Conservation (phyloP, 2,797 vertebrate genomes). For the Sebastiscus albofasciatus region DNA sequence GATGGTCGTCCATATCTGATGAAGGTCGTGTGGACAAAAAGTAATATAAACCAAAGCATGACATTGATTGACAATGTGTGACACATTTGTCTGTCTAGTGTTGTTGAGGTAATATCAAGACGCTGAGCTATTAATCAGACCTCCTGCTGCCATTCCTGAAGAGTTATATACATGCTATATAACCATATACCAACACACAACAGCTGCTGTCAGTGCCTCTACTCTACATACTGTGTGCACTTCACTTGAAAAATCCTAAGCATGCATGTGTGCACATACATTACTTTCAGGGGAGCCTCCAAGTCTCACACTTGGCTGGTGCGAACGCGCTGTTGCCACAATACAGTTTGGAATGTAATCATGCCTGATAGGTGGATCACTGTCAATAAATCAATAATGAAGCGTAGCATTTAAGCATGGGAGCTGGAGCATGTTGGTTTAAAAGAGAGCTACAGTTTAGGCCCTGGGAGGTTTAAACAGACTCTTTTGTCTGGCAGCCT, state of each 20-base stretch:
- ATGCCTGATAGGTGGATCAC: constrained; percentile 47
- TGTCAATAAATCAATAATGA: constrained; percentile 68
- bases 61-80: neutral
- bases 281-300: constrained; percentile 35
- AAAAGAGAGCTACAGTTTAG: constrained; percentile 39
- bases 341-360: constrained; percentile 69
- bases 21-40: neutral
- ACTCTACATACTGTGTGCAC: constrained; percentile 2
- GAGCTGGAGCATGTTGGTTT: constrained; percentile 39
- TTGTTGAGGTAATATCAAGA: neutral
- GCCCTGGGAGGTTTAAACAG: constrained; percentile 41
- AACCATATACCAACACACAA: constrained; percentile 46
- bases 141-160: constrained; percentile 15
- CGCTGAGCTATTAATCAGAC: neutral
- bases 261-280: constrained; percentile 31
- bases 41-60: neutral
- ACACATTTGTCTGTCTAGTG: too few species aligned
- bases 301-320: constrained; percentile 41
- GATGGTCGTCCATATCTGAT: neutral
- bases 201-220: constrained; percentile 59
- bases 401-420: constrained; percentile 22
- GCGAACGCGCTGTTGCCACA: constrained; percentile 46
- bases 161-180: constrained; percentile 17
- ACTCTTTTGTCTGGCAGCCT: constrained; percentile 46
- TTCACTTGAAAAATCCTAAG: constrained; percentile 43